A percentile compares a stretch with the other conserved stretches of the same genome.
phyloP scores from a whole-genome alignment of 2,113 vertebrate genomes.

The Oreochromis tanganicae region DNA sequence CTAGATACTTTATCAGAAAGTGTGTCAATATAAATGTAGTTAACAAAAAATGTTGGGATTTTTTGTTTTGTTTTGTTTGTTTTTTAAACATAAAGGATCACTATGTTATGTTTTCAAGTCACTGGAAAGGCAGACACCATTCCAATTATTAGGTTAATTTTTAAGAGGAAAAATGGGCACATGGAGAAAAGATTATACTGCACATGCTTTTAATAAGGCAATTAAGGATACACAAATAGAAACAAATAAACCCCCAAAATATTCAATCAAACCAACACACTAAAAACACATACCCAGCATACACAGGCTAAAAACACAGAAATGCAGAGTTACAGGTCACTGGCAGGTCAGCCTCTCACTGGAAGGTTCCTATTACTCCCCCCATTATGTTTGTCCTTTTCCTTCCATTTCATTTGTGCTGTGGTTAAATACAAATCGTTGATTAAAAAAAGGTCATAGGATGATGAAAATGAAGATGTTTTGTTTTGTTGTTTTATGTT shows the following conservation, averaged over 20 bases:
- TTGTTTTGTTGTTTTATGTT: neutral
- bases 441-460: neutral
- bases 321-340: slow-evolving; percentile 82
- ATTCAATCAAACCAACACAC: slow-evolving; percentile 6
- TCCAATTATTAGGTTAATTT: neutral
- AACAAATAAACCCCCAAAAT: neutral
- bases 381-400: neutral
- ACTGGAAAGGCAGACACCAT: neutral
- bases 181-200: neutral
- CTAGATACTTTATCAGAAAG: neutral
- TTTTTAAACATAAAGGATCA: neutral
- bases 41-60: neutral
- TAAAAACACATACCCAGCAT: slow-evolving; percentile 49
- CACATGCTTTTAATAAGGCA: neutral
- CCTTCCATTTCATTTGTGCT: slow-evolving; percentile 9
- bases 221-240: neutral
- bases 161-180: neutral
- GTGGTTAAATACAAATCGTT: slow-evolving; percentile 23
- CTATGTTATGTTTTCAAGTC: neutral
- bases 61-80: neutral
- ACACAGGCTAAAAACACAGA: slow-evolving; percentile 62
- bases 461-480: neutral
- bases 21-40: neutral
- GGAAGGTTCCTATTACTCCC: neutral
- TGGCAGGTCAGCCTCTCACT: slow-evolving; percentile 74